Percentiles rank a stretch among this genome's conserved stretches.
Conservation (phyloP, 2,888 invertebrate species). For the Sarcophaga subvicina region DNA sequence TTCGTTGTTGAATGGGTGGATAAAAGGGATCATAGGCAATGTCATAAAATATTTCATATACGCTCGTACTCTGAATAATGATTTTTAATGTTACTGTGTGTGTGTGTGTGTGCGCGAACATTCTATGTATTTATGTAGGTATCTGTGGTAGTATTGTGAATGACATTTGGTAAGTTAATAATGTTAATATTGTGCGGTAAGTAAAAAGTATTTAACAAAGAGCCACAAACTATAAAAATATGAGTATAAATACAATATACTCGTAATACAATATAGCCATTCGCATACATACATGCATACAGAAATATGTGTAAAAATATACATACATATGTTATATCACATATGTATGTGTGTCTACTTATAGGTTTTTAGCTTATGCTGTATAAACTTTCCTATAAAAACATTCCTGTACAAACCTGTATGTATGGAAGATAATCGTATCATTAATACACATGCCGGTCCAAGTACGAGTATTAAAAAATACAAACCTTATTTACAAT, state of each 20-base stretch:
- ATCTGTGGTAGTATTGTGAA: slow-evolving; percentile 12
- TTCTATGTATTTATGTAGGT: not conserved
- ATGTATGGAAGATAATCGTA: not conserved
- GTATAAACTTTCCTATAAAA: not conserved
- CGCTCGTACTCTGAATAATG: not conserved
- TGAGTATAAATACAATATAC: no score
- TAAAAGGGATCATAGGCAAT: slow-evolving; percentile 11
- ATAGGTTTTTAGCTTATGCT: not conserved
- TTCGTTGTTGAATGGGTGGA: no score
- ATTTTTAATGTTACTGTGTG: not conserved
- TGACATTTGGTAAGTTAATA: slow-evolving; percentile 58
- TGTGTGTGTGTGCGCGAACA: not conserved
- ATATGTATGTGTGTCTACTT: not conserved
- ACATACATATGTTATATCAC: not conserved
- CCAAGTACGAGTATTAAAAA: not conserved
- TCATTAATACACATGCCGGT: not conserved
- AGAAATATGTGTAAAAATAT: not conserved
- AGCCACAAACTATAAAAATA: slow-evolving; percentile 32
- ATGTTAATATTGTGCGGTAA: slow-evolving; percentile 53
- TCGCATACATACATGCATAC: not conserved
- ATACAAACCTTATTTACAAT: slow-evolving; percentile 2
- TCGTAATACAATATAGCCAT: slow-evolving; percentile 7
- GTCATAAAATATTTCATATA: not conserved
- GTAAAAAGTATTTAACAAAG: slow-evolving; percentile 57
- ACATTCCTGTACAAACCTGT: no score